Conservation (phyloP, 2,888 invertebrate species). For the Papilio demoleus region DNA sequence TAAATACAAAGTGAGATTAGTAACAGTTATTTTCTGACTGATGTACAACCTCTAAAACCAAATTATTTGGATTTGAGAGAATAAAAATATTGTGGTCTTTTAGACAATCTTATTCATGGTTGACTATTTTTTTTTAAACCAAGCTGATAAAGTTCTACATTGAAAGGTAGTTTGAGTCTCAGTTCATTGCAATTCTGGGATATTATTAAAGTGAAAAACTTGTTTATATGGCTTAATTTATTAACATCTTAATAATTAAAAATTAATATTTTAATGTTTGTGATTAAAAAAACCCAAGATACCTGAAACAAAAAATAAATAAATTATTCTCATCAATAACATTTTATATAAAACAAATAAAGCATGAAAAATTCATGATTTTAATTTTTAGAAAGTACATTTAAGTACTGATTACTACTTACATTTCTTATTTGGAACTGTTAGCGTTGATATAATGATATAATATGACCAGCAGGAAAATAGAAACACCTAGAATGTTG, state of each 20-base stretch:
- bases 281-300: neutral
- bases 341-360: no score
- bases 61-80: no score
- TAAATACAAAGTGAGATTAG: no score
- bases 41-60: no score
- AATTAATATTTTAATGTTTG: slow-evolving; percentile 12
- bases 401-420: no score
- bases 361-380: no score
- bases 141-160: neutral
- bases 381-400: no score
- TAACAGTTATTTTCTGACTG: no score
- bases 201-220: neutral
- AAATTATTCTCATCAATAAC: neutral
- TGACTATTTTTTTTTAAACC: no score
- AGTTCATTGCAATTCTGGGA: neutral
- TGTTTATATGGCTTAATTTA: slow-evolving; percentile 32
- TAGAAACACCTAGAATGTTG: slow-evolving; percentile 95
- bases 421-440: slow-evolving; percentile 81
- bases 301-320: slow-evolving; percentile 32
- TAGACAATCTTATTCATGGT: no score
- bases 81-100: no score
- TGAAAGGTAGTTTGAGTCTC: neutral
- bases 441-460: slow-evolving; percentile 98
- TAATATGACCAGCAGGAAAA: slow-evolving; percentile 96
- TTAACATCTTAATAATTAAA: slow-evolving; percentile 41